A percentile compares a stretch with the other conserved stretches of the same genome.
These are phyloP conservation scores for Andrena dorsata DNA, from an alignment of 2,888 invertebrate genomes.

Conservation along the genomic window DNA sequence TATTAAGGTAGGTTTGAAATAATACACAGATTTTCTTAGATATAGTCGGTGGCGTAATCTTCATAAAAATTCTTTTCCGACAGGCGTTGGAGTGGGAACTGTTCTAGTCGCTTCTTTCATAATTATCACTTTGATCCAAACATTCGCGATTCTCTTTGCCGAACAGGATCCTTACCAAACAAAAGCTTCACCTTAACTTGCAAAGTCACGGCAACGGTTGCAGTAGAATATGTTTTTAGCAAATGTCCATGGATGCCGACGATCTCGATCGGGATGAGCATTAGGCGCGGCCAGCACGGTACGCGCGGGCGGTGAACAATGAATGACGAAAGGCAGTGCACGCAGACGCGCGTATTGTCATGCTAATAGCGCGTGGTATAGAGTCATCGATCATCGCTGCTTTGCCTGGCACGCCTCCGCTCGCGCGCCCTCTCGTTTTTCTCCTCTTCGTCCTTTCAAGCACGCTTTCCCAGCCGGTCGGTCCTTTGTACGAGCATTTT, in stretches of 20 bases:
- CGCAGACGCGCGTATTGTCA: constrained; percentile 55
- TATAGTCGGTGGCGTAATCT: no score
- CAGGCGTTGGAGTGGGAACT: no score
- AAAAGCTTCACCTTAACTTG: no score
- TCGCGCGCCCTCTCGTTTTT: constrained; percentile 1
- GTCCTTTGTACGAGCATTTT: constrained; percentile 43
- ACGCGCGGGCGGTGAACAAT: constrained; percentile 46
- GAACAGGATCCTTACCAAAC: no score
- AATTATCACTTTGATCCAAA: no score
- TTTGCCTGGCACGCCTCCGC: constrained; percentile 30
- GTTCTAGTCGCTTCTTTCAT: no score
- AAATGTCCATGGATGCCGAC: background rate
- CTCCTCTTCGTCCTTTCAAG: constrained; percentile 35
- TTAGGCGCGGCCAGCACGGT: constrained; percentile 5
- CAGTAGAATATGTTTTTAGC: no score
- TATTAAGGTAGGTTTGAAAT: no score
- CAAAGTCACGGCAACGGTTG: no score
- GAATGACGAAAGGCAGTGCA: constrained; percentile 52
- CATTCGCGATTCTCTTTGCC: no score
- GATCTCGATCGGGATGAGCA: constrained; percentile 8
- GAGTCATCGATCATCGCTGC: constrained; percentile 68
- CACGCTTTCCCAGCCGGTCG: constrained; percentile 31
- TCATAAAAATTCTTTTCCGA: no score
- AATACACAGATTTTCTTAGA: no score
- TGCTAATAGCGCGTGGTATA: constrained; percentile 62